A percentile compares a stretch with the other conserved stretches of the same genome.
phyloP scores from a whole-genome alignment of 2,113 vertebrate genomes.

The Chaenogobius annularis region DNA sequence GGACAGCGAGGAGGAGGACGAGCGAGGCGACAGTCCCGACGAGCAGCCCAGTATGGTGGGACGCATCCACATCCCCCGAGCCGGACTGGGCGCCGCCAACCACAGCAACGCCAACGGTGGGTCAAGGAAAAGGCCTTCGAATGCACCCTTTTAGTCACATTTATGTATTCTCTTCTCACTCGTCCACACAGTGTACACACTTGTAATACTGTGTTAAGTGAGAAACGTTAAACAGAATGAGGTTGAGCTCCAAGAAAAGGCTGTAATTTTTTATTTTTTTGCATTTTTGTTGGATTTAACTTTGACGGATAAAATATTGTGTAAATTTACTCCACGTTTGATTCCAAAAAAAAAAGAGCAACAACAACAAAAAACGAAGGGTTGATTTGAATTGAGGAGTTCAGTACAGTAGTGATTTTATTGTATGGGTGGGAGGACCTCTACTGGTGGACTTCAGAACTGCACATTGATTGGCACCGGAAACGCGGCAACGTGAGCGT shows the following conservation, averaged over 20 bases:
- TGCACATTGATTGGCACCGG: not conserved
- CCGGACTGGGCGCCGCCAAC: constrained; percentile 72
- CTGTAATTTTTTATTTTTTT: too few species aligned
- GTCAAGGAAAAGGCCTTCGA: not conserved
- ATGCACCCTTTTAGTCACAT: too few species aligned
- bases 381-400: not conserved
- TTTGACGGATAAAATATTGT: too few species aligned
- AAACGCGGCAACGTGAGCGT: not conserved
- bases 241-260: too few species aligned
- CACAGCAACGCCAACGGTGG: constrained; percentile 81
- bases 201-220: too few species aligned
- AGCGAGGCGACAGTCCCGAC: constrained; percentile 42
- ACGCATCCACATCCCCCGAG: constrained; percentile 78
- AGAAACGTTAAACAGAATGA: too few species aligned
- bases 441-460: not conserved
- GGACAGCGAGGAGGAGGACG: constrained; percentile 78
- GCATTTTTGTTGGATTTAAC: too few species aligned
- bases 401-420: not conserved
- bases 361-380: too few species aligned
- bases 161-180: too few species aligned
- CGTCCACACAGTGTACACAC: too few species aligned
- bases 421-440: not conserved
- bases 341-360: too few species aligned
- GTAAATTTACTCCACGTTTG: too few species aligned
- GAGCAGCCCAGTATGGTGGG: constrained; percentile 71